Evolutionary conservation across 2,113 vertebrate species (phyloP).

Genomic region (Campylomormyrus numenius): DNA sequence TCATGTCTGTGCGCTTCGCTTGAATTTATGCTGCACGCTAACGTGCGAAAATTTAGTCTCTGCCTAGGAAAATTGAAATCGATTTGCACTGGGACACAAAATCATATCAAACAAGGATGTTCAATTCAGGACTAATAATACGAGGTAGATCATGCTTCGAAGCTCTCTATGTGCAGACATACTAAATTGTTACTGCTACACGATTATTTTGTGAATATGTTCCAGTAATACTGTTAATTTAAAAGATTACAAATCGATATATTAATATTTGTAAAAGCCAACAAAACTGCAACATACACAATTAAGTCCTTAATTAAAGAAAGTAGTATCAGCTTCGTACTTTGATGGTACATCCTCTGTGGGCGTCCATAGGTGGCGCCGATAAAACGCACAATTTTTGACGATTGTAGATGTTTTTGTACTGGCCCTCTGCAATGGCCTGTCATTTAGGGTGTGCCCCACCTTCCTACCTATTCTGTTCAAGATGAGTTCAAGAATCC

Average conservation of each 20-base stretch:
- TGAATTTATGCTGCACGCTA: neutral
- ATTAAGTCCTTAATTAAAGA: neutral
- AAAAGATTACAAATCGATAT: neutral
- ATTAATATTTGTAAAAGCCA: neutral
- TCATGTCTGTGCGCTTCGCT: neutral
- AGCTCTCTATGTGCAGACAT: neutral
- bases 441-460: neutral
- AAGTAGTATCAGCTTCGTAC: no score
- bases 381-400: neutral
- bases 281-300: neutral
- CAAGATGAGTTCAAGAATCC: neutral
- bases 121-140: neutral
- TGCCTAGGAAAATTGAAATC: neutral
- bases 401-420: neutral
- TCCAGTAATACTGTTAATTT: neutral
- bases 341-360: constrained; percentile 8
- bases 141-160: neutral
- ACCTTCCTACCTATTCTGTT: neutral
- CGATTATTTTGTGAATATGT: neutral
- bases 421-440: neutral
- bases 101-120: neutral
- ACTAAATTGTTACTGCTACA: neutral
- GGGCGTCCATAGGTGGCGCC: constrained; percentile 39
- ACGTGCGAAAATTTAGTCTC: neutral
- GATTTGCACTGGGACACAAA: neutral